Evolutionary conservation across 92 coral and sea anemone species (phyloP).

Genomic region (Epizoanthus fatuus): DNA sequence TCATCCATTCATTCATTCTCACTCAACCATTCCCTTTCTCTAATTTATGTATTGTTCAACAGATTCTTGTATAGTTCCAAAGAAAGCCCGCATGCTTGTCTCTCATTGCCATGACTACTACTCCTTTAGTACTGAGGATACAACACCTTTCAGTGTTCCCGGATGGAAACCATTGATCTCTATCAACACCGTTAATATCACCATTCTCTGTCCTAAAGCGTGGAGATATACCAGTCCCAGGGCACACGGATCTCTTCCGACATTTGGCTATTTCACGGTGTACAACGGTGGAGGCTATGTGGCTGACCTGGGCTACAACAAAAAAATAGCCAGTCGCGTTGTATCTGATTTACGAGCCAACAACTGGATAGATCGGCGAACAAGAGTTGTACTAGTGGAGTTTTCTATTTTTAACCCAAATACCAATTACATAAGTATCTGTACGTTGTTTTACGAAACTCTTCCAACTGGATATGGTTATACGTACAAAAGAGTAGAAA

Average conservation of each 20-base stretch:
- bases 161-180: constrained; percentile 71
- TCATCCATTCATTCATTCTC: not conserved
- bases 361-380: constrained; percentile 82
- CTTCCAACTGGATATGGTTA: constrained; percentile 76
- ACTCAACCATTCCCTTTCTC: not conserved
- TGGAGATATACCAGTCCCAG: constrained; percentile 78
- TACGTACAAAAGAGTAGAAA: constrained; percentile 71
- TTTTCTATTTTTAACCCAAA: constrained; percentile 78
- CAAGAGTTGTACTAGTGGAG: constrained; percentile 82
- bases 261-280: constrained; percentile 77
- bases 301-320: constrained; percentile 82
- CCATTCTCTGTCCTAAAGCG: constrained; percentile 82
- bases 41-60: not conserved
- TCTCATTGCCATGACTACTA: constrained; percentile 72
- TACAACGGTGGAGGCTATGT: constrained; percentile 90
- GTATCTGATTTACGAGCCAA: constrained; percentile 54
- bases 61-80: constrained; percentile 80
- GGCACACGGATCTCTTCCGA: constrained; percentile 52
- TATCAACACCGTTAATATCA: constrained; percentile 44
- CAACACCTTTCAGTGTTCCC: constrained; percentile 63
- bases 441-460: constrained; percentile 69
- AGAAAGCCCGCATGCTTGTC: constrained; percentile 42
- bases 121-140: constrained; percentile 70
- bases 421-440: constrained; percentile 77
- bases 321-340: constrained; percentile 33